Conservation (phyloP, 2,113 vertebrate species). For the Zosterops japonicus region DNA sequence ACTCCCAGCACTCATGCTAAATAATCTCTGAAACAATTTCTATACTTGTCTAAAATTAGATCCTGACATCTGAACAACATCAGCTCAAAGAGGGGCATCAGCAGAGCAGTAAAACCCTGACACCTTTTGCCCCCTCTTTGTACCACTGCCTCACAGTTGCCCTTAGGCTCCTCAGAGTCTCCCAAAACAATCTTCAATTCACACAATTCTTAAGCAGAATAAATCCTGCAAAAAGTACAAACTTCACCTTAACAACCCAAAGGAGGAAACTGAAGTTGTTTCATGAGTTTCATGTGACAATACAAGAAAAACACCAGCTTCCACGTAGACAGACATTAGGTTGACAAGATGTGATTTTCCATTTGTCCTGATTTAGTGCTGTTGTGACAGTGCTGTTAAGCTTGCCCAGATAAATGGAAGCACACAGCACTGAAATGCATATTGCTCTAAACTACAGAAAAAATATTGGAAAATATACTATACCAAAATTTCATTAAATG, state of each 20-base stretch:
- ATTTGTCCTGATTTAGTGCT: not conserved
- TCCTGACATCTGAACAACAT: not conserved
- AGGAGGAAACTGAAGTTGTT: not conserved
- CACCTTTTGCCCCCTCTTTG: not conserved
- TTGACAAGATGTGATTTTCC: not conserved
- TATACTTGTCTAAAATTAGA: not conserved
- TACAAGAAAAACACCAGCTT: not conserved
- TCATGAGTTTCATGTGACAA: not conserved
- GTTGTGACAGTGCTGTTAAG: not conserved
- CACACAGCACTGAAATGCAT: not conserved
- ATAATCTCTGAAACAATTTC: not conserved
- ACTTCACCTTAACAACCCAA: not conserved
- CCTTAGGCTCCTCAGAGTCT: not conserved
- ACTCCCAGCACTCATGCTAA: not conserved
- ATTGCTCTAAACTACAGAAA: not conserved
- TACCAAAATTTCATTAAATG: not conserved
- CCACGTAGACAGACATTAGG: not conserved
- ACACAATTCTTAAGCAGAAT: not conserved
- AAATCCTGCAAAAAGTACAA: not conserved
- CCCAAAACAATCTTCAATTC: not conserved
- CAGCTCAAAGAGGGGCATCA: not conserved
- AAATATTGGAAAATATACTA: not conserved
- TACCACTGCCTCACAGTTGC: not conserved
- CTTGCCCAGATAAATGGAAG: not conserved
- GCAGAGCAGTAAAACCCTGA: not conserved